These are phyloP conservation scores for Anadara kagoshimensis DNA, from an alignment of 1,140 invertebrate genomes.

Conservation along the genomic window DNA sequence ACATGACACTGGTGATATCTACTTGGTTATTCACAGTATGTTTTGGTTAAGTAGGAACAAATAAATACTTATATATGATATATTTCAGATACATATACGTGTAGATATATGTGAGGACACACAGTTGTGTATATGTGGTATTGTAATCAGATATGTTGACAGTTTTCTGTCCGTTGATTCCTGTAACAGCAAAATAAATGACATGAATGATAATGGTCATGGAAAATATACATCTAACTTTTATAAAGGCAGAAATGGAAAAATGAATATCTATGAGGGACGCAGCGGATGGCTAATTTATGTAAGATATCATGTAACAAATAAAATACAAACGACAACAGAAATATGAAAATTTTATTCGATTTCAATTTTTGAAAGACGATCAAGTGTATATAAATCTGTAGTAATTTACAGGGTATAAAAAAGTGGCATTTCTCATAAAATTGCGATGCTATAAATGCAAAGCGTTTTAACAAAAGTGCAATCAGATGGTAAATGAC, in stretches of 20 bases:
- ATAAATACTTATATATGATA: neutral
- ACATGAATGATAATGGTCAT: neutral
- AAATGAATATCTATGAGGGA: conserved; percentile 17
- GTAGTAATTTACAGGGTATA: too few species aligned
- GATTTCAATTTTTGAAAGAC: too few species aligned
- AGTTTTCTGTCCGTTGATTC: neutral
- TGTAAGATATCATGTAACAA: neutral
- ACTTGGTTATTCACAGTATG: neutral
- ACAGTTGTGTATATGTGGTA: conserved; percentile 12
- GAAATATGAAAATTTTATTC: neutral
- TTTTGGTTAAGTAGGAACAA: neutral
- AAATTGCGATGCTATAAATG: too few species aligned
- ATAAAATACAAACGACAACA: neutral
- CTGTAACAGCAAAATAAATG: neutral
- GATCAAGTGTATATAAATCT: too few species aligned
- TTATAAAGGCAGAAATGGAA: neutral
- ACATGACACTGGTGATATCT: too few species aligned
- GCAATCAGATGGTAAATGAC: too few species aligned
- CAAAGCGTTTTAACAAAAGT: too few species aligned
- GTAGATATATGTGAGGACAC: neutral
- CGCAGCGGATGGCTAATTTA: conserved; percentile 12
- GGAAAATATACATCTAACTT: too few species aligned
- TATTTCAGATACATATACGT: conserved; percentile 12
- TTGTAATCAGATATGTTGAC: neutral
- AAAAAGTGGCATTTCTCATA: too few species aligned